Evolutionary conservation across 2,888 invertebrate genomes (phyloP).

Genomic region (Creontiades dilutus): DNA sequence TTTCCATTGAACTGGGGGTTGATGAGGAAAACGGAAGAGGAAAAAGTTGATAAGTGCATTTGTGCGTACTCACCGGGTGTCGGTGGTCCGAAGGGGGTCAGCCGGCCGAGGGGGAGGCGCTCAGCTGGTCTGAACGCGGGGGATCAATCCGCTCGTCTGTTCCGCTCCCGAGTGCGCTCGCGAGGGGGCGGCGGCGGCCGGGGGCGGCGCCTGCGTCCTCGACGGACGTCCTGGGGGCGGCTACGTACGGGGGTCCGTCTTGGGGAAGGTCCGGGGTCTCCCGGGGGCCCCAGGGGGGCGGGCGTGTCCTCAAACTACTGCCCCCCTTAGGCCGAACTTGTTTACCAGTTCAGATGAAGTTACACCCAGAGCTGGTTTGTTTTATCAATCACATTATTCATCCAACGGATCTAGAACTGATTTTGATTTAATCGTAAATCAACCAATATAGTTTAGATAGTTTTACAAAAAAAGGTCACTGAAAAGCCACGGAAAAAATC

Average conservation of each 20-base stretch:
- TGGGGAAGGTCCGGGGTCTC: neutral
- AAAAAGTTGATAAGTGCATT: too few relatives aligned
- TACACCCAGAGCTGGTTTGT: too few relatives aligned
- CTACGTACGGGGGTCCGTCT: neutral
- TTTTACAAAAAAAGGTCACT: too few relatives aligned
- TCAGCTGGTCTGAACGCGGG: slow-evolving; percentile 52
- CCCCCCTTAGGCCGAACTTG: neutral
- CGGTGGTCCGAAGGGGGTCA: slow-evolving; percentile 45
- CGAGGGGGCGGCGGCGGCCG: neutral
- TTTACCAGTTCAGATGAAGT: neutral
- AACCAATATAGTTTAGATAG: too few relatives aligned
- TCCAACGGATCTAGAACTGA: too few relatives aligned
- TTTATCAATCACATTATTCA: too few relatives aligned
- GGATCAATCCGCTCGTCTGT: slow-evolving; percentile 51
- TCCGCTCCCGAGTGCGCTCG: neutral
- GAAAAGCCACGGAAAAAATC: too few relatives aligned
- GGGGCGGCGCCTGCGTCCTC: neutral
- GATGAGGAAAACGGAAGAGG: too few relatives aligned
- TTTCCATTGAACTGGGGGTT: too few relatives aligned
- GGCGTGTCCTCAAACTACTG: too few relatives aligned
- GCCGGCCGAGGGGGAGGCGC: slow-evolving; percentile 47
- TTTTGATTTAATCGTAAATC: too few relatives aligned
- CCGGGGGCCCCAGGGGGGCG: neutral
- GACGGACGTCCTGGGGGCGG: neutral
- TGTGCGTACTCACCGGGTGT: slow-evolving; percentile 50